Conservation (phyloP, 1,140 invertebrate species). For the Thaumatotibia leucotreta region DNA sequence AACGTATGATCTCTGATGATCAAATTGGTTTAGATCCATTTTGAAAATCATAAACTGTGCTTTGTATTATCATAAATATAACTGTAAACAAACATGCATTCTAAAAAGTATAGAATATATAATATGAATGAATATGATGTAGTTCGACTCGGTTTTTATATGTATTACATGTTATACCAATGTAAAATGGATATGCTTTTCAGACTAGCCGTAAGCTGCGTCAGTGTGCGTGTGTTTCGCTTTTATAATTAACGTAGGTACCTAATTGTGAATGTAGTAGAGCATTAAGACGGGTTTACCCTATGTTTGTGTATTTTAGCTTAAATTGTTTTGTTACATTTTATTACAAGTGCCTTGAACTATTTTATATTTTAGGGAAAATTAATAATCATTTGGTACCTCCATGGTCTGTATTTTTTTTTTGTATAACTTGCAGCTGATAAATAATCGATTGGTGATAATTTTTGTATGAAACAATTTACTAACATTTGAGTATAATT, state of each 20-base stretch:
- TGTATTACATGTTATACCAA: neutral
- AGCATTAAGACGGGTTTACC: neutral
- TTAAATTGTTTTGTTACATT: neutral
- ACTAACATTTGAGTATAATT: neutral
- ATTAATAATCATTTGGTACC: neutral
- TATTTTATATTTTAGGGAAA: neutral
- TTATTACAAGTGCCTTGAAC: neutral
- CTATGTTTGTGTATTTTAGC: neutral
- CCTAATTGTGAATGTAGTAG: neutral
- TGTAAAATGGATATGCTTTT: neutral
- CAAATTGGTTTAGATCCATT: neutral
- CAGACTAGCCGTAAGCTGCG: neutral
- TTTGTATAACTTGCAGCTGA: neutral
- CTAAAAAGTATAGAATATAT: neutral
- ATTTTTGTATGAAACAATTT: no score
- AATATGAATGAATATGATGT: neutral
- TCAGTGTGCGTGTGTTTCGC: neutral
- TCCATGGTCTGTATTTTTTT: neutral
- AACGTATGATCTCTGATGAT: neutral
- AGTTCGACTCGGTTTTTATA: neutral
- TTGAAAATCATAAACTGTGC: neutral
- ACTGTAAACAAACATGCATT: neutral
- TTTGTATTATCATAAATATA: neutral
- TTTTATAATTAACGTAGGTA: conserved; percentile 1
- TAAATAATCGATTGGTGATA: no score